A percentile compares a stretch with the other conserved stretches of the same genome.
Conservation (phyloP, 2,113 vertebrate genomes). For the Boulengeromyrus knoepffleri region DNA sequence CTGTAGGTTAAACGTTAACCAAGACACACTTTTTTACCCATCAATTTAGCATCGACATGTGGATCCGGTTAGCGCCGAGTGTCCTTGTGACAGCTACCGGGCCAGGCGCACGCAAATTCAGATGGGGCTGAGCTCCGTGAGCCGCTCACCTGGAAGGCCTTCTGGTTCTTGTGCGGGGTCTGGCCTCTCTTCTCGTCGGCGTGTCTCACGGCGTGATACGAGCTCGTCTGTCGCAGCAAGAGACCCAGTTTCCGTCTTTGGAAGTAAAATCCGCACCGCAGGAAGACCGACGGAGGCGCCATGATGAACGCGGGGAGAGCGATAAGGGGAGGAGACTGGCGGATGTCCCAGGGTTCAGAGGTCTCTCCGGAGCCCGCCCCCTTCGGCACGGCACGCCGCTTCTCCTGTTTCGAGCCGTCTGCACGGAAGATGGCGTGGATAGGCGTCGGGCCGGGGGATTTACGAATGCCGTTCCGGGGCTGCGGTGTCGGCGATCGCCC, state of each 20-base stretch:
- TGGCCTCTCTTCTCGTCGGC: slow-evolving; percentile 12
- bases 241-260: slow-evolving; percentile 51
- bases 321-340: neutral
- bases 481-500: neutral
- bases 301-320: slow-evolving; percentile 46
- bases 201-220: slow-evolving; percentile 44
- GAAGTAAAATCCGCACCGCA: slow-evolving; percentile 50
- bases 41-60: neutral
- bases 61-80: neutral
- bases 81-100: neutral
- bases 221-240: slow-evolving; percentile 50
- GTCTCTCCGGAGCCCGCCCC: neutral
- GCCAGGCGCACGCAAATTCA: neutral
- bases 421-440: neutral
- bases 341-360: neutral
- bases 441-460: neutral
- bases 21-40: neutral
- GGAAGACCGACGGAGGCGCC: slow-evolving; percentile 54
- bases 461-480: neutral
- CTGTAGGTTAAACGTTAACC: neutral
- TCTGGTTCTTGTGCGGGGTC: slow-evolving; percentile 22
- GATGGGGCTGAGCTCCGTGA: neutral
- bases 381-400: neutral
- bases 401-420: neutral
- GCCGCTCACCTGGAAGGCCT: slow-evolving; percentile 35